Evolutionary conservation across 1,140 invertebrate genomes (phyloP).

Genomic region (Drosophila sproati): DNA sequence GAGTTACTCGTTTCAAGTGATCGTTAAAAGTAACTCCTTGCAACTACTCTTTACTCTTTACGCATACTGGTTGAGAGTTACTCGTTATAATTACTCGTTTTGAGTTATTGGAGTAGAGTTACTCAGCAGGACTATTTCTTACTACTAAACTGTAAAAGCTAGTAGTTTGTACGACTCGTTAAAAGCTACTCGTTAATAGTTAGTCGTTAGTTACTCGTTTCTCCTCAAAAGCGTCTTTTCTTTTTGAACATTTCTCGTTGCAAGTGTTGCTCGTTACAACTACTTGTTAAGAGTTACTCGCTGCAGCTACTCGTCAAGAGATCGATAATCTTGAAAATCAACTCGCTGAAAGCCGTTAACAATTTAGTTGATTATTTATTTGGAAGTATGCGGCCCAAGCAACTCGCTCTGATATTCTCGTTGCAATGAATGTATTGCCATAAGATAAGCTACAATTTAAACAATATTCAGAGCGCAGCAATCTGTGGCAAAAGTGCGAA

Average conservation of each 20-base stretch:
- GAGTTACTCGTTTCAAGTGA: neutral
- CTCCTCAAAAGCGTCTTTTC: too few relatives aligned
- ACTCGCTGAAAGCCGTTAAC: too few relatives aligned
- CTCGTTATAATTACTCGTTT: neutral
- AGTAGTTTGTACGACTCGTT: neutral
- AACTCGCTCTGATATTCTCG: neutral
- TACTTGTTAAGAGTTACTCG: neutral
- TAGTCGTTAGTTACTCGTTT: neutral
- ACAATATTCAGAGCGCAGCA: constrained; percentile 31
- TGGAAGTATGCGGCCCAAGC: neutral
- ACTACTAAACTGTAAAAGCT: too few relatives aligned
- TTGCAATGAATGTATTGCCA: neutral
- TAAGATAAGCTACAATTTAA: constrained; percentile 9
- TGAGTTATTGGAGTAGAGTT: neutral
- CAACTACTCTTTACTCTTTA: constrained; percentile 7
- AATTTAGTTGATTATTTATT: too few relatives aligned
- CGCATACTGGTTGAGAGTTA: neutral
- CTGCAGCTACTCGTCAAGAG: too few relatives aligned
- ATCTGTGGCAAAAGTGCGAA: neutral
- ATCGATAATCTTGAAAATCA: too few relatives aligned
- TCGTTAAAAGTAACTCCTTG: neutral
- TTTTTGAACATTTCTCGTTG: neutral
- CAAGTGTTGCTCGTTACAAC: neutral
- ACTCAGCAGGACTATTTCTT: too few relatives aligned
- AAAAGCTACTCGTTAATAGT: neutral